Evolutionary conservation across 2,888 invertebrate genomes (phyloP).

Genomic region (Chymomyza fuscimana): DNA sequence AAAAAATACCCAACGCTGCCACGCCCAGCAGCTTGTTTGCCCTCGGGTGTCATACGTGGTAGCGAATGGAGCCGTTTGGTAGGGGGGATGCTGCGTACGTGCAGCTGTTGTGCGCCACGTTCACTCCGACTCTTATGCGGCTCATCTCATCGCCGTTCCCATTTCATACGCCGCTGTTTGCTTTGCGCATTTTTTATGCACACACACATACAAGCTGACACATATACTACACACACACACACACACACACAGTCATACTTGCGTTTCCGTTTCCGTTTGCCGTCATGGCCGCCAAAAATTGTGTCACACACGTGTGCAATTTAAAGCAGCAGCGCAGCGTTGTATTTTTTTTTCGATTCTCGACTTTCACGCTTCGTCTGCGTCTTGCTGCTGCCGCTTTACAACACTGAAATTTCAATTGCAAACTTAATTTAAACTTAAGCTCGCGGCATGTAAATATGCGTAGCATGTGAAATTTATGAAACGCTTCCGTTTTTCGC

Average conservation of each 20-base stretch:
- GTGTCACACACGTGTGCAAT: slow-evolving; percentile 74
- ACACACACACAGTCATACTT: slow-evolving; percentile 7
- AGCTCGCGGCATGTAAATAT: slow-evolving; percentile 35
- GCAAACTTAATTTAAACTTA: slow-evolving; percentile 66
- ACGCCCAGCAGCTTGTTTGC: slow-evolving; percentile 22
- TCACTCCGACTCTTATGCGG: slow-evolving; percentile 5
- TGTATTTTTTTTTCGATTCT: slow-evolving; percentile 14
- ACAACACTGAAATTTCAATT: slow-evolving; percentile 57
- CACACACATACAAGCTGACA: too few relatives aligned
- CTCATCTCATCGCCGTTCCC: background rate
- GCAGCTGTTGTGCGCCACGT: slow-evolving; percentile 57
- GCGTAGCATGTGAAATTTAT: slow-evolving; percentile 47
- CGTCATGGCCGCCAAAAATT: slow-evolving; percentile 47
- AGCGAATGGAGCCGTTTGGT: too few relatives aligned
- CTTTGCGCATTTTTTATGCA: slow-evolving; percentile 60
- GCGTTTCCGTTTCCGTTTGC: slow-evolving; percentile 62
- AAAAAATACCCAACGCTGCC: slow-evolving; percentile 38
- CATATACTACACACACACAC: background rate
- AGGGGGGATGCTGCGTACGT: slow-evolving; percentile 43
- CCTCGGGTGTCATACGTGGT: background rate
- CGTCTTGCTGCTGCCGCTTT: background rate
- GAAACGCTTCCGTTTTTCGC: slow-evolving; percentile 55
- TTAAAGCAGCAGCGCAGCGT: slow-evolving; percentile 48
- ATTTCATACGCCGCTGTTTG: slow-evolving; percentile 32
- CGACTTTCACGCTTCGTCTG: slow-evolving; percentile 27